Evolutionary conservation across 2,888 invertebrate genomes (phyloP), one percentile per base, ranked within the genome.

Genomic region (Empis livida): DNA sequence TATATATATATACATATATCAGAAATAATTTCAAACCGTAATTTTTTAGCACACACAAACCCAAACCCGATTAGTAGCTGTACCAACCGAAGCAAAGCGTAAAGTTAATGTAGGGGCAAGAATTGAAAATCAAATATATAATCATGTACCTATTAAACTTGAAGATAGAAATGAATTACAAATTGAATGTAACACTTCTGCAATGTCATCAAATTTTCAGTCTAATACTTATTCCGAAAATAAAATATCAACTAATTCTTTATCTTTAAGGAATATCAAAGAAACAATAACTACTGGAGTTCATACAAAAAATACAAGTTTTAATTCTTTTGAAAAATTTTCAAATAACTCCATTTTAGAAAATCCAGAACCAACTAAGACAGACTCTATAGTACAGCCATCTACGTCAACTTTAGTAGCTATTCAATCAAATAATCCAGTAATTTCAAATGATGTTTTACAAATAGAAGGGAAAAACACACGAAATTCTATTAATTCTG

Each of bases 1-100:
- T n/a, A n/a, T n/a, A n/a, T n/a, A n/a, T n/a, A n/a, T n/a, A n/a
- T n/a, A n/a, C n/a, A n/a, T n/a, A n/a, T n/a, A n/a, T n/a, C n/a
- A n/a, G n/a, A n/a, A n/a, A n/a, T n/a, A n/a, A n/a, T n/a, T n/a
- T n/a, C n/a, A 14, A 38, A 10, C 9, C 3, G 15, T 11, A n/a
- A 38, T 14, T 38, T 14, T 38, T 11, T 48, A 71, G 54, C 78
- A 79, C 56, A 78, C 78, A 0, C 79, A 79, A 61, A 78, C 79
- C 1, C 79, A 79, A 58, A 80, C 82, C 4, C 67, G 82, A 43
- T 67, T 83, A 15, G 79, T 82, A 2, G 78, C 79, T 1, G 69
- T 82, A 4, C 79, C 82, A 0, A 72, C 74, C 3, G 60, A 60
- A 46, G 72, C 71, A 54, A 68, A 72, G 53, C 72, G 74, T 53